phyloP scores from a whole-genome alignment of 2,113 vertebrate genomes.

The Laticauda colubrina region DNA sequence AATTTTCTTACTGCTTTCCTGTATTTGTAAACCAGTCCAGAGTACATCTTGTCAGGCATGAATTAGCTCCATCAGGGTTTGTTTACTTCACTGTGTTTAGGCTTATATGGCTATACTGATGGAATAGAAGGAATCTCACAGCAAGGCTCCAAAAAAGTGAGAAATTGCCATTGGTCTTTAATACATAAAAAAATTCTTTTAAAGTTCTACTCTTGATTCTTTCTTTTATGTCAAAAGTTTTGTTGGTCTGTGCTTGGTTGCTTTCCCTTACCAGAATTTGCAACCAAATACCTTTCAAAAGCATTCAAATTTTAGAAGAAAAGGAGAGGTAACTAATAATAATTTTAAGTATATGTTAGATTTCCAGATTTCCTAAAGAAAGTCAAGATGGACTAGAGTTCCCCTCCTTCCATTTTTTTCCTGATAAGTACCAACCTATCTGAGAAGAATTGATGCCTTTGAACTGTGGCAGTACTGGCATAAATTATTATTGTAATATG shows the following conservation, averaged over 20 bases:
- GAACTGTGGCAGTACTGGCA: no score
- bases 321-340: neutral
- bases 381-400: neutral
- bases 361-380: neutral
- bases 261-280: neutral
- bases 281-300: neutral
- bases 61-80: neutral
- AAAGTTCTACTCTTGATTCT: neutral
- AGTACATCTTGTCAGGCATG: constrained; percentile 7
- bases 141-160: neutral
- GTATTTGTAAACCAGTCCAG: neutral
- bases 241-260: neutral
- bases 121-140: neutral
- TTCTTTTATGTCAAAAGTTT: neutral
- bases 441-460: neutral
- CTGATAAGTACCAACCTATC: neutral
- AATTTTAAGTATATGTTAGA: neutral
- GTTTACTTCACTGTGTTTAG: constrained; percentile 12
- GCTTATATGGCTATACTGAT: neutral
- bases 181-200: neutral
- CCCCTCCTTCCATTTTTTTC: neutral
- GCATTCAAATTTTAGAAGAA: neutral
- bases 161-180: neutral
- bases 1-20: neutral
- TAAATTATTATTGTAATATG: no score